A percentile compares a stretch with the other conserved stretches of the same genome.
Evolutionary conservation across 2,113 vertebrate genomes (phyloP).

Genomic region (Murina feae): DNA sequence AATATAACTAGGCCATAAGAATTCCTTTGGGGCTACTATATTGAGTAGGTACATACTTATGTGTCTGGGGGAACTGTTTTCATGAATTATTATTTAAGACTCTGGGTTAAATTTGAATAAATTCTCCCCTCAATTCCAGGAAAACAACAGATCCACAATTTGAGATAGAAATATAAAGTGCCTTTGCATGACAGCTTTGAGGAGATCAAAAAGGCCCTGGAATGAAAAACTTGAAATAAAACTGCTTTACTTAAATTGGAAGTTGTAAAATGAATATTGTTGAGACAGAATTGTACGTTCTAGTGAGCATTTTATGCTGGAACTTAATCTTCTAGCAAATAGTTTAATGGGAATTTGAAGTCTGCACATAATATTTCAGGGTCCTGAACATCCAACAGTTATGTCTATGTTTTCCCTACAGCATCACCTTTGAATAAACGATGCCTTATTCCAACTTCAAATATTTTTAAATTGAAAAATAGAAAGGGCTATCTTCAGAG

Average conservation of each 20-base stretch:
- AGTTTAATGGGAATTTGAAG: not conserved
- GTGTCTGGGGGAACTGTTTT: slow-evolving; percentile 19
- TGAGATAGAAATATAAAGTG: not conserved
- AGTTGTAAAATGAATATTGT: slow-evolving; percentile 16
- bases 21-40: slow-evolving; percentile 10
- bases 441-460: not conserved
- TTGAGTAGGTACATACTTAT: not conserved
- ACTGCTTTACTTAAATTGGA: slow-evolving; percentile 3
- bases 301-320: not conserved
- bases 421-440: not conserved
- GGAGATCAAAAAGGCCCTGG: not conserved
- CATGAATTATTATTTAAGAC: not conserved
- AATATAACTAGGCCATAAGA: slow-evolving; percentile 50
- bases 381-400: not conserved
- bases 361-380: not conserved
- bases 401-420: not conserved
- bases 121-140: not conserved
- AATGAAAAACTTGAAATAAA: not conserved
- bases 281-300: not conserved
- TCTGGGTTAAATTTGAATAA: slow-evolving; percentile 46
- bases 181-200: not conserved
- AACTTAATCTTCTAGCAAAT: not conserved
- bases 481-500: not conserved
- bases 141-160: not conserved
- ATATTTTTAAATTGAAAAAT: slow-evolving; percentile 1